Conservation (phyloP, 2,888 invertebrate genomes). For the Tipula lateralis region DNA sequence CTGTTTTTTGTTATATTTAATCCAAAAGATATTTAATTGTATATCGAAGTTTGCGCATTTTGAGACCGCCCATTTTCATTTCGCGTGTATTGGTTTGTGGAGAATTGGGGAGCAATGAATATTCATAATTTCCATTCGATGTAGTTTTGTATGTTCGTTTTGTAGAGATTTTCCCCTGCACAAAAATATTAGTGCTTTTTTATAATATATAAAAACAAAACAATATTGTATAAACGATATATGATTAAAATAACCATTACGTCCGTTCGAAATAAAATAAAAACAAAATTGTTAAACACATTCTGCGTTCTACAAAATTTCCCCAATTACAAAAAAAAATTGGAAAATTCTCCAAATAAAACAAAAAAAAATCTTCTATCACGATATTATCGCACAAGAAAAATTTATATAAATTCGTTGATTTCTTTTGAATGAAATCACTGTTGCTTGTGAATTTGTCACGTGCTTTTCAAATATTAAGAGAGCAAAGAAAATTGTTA, state of each 20-base stretch:
- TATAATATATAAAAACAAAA: not conserved
- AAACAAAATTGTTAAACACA: not conserved
- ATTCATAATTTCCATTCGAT: not conserved
- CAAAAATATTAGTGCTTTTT: not conserved
- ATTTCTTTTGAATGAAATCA: slow-evolving; percentile 25
- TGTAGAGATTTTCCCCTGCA: not conserved
- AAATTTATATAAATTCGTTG: slow-evolving; percentile 29
- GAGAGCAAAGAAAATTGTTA: not conserved
- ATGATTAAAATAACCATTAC: not conserved
- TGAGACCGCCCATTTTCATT: not conserved
- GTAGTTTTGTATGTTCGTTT: not conserved
- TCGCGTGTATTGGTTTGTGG: not conserved
- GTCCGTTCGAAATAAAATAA: not conserved
- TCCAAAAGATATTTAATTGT: not conserved
- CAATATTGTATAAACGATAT: not conserved
- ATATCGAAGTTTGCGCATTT: not conserved
- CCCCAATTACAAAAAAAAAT: not conserved
- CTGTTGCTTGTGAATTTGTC: slow-evolving; percentile 29
- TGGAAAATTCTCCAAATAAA: not conserved
- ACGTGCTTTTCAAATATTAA: slow-evolving; percentile 27
- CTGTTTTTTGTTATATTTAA: not conserved
- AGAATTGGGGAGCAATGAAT: not conserved
- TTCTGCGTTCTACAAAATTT: not conserved
- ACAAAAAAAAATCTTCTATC: not conserved
- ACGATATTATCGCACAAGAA: not conserved